Base-by-base conservation (phyloP, 2,113 vertebrate genomes). In the Leuciscus idus region DNA sequence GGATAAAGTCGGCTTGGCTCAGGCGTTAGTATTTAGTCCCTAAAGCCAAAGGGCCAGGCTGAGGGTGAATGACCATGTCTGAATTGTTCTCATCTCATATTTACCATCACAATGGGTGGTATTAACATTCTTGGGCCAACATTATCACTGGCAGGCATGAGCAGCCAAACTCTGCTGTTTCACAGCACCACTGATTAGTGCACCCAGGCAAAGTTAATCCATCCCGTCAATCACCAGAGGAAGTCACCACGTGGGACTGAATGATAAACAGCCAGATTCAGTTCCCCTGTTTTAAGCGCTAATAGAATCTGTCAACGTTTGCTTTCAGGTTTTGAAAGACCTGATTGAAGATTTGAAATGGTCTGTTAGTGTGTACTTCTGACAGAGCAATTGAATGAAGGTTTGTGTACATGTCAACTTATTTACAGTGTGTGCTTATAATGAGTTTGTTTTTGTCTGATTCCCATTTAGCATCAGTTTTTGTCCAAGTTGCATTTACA, bases 21-120 rank as follows among this genome's bases (percentile, higher is more conserved):
- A 21, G 33, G 48, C 64, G 6, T 61, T 78, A 50, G 80, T 66
- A 52, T 85, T 43, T 10, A 59, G 92, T 89, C 95, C 92, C 94
- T 93, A 39, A 83, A 57, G 33, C 82, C 68, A 73, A 93, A 94
- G 92, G 92, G 95, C 90, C 9, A 33, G 87, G 88, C 85, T 83
- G 84, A 83, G 91, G 87, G 89, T 96, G 95, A 96, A 95, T 95
- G 91, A 94, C 93, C 73, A 81, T 91, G 90, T 89, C 91, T 92
- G 93, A 89, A 92, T 95, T 93, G 91, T 91, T 91, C 89, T 92
- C 84, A 90, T 81, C 94, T 95, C 92, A 94, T 94, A 92, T 94
- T 96, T 96, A 96, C 93, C 96, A 96, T 97, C 91, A 96, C 96
- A 97, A 96, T 96, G 87, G 92, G 91, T 88, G 92, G 92, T 94